Base-by-base conservation (phyloP, 2,113 vertebrate genomes). In the Bufo bufo region DNA sequence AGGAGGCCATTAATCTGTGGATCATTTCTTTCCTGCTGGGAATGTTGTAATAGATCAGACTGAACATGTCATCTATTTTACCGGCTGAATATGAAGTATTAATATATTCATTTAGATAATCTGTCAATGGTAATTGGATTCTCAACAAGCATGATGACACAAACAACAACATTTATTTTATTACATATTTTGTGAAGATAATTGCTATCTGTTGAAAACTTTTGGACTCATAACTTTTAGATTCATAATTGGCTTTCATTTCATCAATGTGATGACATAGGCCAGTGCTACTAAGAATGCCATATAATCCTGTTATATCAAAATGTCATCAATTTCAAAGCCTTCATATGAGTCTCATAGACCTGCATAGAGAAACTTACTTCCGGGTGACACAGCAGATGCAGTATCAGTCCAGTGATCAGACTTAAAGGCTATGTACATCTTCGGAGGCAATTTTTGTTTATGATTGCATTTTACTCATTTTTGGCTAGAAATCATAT, bases 21-120 rank as follows among this genome's bases (percentile, higher is more conserved):
- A 75, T 75, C 45, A 75, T 50, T 50, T 49, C 14, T 75, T 20
- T 20, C 43, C 13, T 11, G 17, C 23, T 49, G 47, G 9, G 72
- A 11, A 49, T 75, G 45, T 19, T 49, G 1, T 43, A 71, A 71
- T 71, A 43, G 69, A 71, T 75, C 45, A 50, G 43, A 75, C 47
- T 7, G 19, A 75, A 75, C 47, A 50, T 75, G 49, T 71, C 9
- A 52, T 52, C 52, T 52, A 9, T 52, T 52, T 52, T 52, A 52
- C 9, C 52, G 13, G 17, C 43, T 20, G 43, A 65, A 65, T 45
- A 19, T 63, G 33, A 65, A 9, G 23, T 47, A 82, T 82, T 63
- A 82, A 82, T 82, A 12, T 65, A 82, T 82, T 82, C 12, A 65
- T 65, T 43, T 65, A 19, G 43, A 33, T 14, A 63, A 47, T 58